phyloP scores from a whole-genome alignment of 2,113 vertebrate genomes.

The Tympanuchus pallidicinctus region DNA sequence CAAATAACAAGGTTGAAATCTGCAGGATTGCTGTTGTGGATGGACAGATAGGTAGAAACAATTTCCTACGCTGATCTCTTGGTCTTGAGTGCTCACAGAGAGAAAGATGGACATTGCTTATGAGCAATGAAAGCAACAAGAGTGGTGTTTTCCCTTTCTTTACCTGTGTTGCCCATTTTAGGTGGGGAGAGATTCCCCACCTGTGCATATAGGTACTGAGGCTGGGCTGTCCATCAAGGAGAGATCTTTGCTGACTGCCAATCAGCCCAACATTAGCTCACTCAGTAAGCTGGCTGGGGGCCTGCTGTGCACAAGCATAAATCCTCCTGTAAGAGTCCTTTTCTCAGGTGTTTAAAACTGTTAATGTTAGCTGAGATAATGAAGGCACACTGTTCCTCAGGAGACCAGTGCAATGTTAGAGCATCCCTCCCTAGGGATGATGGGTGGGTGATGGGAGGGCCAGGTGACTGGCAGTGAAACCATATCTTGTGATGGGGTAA shows the following conservation, averaged over 20 bases:
- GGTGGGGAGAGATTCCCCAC: background rate
- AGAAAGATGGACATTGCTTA: background rate
- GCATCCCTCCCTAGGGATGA: background rate
- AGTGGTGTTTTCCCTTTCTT: background rate
- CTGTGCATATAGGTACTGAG: fast-evolving
- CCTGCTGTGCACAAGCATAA: background rate
- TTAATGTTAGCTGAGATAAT: background rate
- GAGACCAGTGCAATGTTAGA: background rate
- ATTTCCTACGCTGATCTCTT: background rate
- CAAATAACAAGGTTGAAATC: background rate
- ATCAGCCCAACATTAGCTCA: background rate
- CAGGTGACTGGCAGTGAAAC: background rate
- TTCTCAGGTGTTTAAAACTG: background rate
- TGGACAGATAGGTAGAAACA: conserved; percentile 3
- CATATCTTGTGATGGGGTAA: background rate
- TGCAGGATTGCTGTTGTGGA: background rate
- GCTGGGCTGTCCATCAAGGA: fast-evolving
- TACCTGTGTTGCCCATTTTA: background rate
- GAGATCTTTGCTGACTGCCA: background rate
- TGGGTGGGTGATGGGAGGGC: background rate
- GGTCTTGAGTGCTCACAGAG: background rate
- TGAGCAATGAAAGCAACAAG: background rate
- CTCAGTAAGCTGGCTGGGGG: background rate
- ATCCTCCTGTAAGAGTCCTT: fast-evolving
- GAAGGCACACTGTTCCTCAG: background rate